Conservation (phyloP, 1,140 invertebrate species). For the Zelostemma sp. region DNA sequence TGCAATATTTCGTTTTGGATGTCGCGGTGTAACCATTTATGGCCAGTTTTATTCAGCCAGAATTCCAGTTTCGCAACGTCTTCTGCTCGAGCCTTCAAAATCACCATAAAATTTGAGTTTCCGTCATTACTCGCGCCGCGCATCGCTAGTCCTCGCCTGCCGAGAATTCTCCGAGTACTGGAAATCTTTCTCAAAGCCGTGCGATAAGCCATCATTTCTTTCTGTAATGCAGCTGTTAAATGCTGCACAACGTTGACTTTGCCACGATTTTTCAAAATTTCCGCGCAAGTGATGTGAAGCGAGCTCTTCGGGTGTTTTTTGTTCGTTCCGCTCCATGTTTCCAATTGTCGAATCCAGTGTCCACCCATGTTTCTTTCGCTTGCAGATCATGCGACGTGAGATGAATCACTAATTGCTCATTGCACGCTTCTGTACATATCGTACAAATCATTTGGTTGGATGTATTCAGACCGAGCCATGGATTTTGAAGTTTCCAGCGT, state of each 20-base stretch:
- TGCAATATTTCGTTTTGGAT: slow-evolving; percentile 27
- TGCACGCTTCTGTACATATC: not conserved
- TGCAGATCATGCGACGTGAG: slow-evolving; percentile 2
- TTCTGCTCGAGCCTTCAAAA: slow-evolving; percentile 16
- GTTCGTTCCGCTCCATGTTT: too few relatives aligned
- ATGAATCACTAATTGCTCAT: slow-evolving; percentile 5
- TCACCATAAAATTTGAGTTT: slow-evolving; percentile 22
- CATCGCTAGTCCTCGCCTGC: slow-evolving; percentile 20
- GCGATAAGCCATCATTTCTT: slow-evolving; percentile 25
- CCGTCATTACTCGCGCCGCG: slow-evolving; percentile 20
- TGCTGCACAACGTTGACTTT: slow-evolving; percentile 18
- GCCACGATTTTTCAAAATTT: slow-evolving; percentile 7
- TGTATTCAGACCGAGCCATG: too few relatives aligned
- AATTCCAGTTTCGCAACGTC: slow-evolving; percentile 12
- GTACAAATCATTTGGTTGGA: too few relatives aligned
- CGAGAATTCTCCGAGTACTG: slow-evolving; percentile 16
- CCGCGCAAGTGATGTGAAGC: slow-evolving; percentile 12
- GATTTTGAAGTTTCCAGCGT: too few relatives aligned
- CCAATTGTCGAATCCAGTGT: slow-evolving; percentile 11
- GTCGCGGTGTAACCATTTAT: too few relatives aligned
- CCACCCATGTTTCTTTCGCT: slow-evolving; percentile 16
- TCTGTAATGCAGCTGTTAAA: slow-evolving; percentile 14
- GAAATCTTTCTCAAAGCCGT: slow-evolving; percentile 25
- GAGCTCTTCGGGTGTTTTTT: not conserved
- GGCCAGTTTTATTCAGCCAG: slow-evolving; percentile 15